Conservation (phyloP, 1,140 invertebrate species). For the Pseudobourletiella spinata region DNA sequence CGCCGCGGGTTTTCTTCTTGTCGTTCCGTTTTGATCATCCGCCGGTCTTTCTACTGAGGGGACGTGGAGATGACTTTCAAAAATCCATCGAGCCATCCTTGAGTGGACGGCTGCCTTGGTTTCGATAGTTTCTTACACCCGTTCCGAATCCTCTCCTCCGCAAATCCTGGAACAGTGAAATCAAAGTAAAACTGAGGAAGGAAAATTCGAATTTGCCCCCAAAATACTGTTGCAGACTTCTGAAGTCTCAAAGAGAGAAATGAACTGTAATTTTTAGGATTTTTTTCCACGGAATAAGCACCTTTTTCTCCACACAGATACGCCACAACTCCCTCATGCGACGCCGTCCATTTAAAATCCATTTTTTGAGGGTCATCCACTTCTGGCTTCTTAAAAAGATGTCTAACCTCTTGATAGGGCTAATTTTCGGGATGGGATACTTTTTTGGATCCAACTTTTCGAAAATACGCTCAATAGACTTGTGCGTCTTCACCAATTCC, state of each 20-base stretch:
- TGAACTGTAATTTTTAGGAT: too few species aligned
- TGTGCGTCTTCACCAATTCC: conserved; percentile 82
- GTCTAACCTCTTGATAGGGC: conserved; percentile 78
- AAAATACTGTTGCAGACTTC: too few species aligned
- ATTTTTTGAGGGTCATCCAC: conserved; percentile 61
- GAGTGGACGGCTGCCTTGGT: conserved; percentile 69
- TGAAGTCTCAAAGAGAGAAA: too few species aligned
- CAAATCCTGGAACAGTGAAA: conserved; percentile 54
- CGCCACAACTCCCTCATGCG: conserved; percentile 86
- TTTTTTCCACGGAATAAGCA: too few species aligned
- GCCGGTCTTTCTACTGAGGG: conserved; percentile 24
- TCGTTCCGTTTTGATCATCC: conserved; percentile 18
- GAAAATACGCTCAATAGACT: conserved; percentile 78
- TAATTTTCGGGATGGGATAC: conserved; percentile 78
- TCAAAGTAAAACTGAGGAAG: too few species aligned
- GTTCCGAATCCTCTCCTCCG: conserved; percentile 82
- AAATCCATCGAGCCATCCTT: conserved; percentile 89
- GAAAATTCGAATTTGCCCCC: too few species aligned
- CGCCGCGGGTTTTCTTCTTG: conserved; percentile 11
- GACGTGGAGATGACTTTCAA: conserved; percentile 63
- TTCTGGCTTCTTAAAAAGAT: conserved; percentile 81
- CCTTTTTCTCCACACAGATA: conserved; percentile 83
- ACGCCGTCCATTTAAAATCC: conserved; percentile 90
- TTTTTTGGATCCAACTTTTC: conserved; percentile 80
- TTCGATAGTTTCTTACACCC: conserved; percentile 88